Evolutionary conservation across 2,113 vertebrate species (phyloP), one percentile per base, ranked within the genome.

Genomic region (Marmota monax): DNA sequence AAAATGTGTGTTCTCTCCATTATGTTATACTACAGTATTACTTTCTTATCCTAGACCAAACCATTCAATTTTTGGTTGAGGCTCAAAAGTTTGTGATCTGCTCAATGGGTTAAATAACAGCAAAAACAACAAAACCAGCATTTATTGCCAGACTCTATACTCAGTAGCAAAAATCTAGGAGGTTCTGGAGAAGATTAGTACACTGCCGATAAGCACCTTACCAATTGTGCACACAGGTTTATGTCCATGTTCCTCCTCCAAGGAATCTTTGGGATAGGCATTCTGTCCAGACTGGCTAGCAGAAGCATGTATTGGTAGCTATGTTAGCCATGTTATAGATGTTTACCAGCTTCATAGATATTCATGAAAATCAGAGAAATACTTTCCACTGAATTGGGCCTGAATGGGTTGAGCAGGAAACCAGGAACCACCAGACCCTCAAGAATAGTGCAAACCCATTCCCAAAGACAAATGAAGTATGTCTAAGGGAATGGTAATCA

Each of bases 371-470:
- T 88, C 87, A 96, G 58, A 2, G 0, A 96, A 76, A 92, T 1
- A 4, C 65, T 51, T 77, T 39, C 88, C 88, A 3, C 67, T 95
- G 61, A 53, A 96, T 69, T 83, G n/a, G 65, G 93, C 77, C 88
- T 77, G 74, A 63, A 72, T 84, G 94, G 29, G 29, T 95, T 69
- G 78, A 96, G 91, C 96, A 85, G 87, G 67, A 82, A 77, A 74
- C 29, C 22, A 70, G 48, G 51, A 79, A 94, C 88, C 61, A 76
- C 96, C 88, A 94, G 90, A 73, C 92, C 90, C 48, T 96, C 58
- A 95, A 97, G 91, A 98, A 96, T 84, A 92, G 42, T 82, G 95
- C 63, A 95, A 97, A 97, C 78, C 84, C 85, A 90, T 96, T n/a
- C 97, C 90, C 94, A 95, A 92, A 89, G 90, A 97, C 12, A 87